A percentile compares a stretch with the other conserved stretches of the same genome.
Conservation (phyloP, 1,140 invertebrate genomes). For the Aleiodes sp. region DNA sequence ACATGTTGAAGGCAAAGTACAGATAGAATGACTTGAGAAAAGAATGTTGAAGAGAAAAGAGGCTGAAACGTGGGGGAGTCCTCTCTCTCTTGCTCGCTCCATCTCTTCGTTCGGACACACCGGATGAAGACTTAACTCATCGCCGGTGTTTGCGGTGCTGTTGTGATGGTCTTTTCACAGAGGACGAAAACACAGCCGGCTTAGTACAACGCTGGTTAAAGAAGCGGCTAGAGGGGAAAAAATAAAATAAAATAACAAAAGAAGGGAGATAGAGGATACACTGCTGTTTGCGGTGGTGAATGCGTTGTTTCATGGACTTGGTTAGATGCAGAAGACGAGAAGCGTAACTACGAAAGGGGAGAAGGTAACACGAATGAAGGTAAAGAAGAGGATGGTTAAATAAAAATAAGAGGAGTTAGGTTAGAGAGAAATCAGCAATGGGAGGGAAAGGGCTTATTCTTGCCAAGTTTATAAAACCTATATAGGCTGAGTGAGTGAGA, state of each 20-base stretch:
- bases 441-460: constrained; percentile 12
- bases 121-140: constrained; percentile 42
- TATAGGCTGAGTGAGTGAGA: constrained; percentile 38
- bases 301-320: neutral
- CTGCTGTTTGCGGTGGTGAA: neutral
- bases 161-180: constrained; percentile 36
- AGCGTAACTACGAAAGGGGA: neutral
- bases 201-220: constrained; percentile 21
- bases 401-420: neutral
- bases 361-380: neutral
- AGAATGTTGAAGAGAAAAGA: constrained; percentile 30
- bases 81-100: too few species aligned
- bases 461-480: constrained; percentile 5
- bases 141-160: constrained; percentile 38
- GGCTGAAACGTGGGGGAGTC: constrained; percentile 30
- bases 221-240: neutral
- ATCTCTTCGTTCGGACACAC: too few species aligned
- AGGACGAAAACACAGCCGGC: constrained; percentile 29
- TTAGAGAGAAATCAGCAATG: constrained; percentile 3
- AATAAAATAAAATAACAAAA: neutral
- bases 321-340: neutral
- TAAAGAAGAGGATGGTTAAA: constrained; percentile 13
- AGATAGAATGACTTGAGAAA: constrained; percentile 28
- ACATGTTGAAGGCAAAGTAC: neutral
- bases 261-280: neutral